phyloP scores from a whole-genome alignment of 23 tunicate genomes.

The Halocynthia roretzi region DNA sequence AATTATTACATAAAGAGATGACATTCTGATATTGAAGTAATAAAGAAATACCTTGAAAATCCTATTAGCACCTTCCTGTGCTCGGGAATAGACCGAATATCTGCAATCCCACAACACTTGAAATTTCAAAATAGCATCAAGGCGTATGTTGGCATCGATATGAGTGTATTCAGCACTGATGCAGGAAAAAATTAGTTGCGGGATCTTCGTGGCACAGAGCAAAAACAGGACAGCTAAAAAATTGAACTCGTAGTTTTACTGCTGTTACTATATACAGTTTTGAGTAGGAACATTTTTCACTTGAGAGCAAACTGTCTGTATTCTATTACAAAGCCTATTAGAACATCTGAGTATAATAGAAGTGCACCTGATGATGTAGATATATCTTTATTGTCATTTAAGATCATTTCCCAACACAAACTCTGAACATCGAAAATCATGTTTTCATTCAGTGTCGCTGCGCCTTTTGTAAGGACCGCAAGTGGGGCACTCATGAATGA shows the following conservation, averaged over 20 bases:
- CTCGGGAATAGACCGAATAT: conserved; percentile 50
- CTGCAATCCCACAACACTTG: conserved; percentile 75
- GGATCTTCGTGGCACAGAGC: conserved; percentile 57
- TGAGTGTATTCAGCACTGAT: conserved; percentile 47
- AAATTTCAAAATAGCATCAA: conserved; percentile 48
- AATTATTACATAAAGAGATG: too few relatives aligned
- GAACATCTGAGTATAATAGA: not conserved
- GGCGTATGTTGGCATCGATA: conserved; percentile 33
- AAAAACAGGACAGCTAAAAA: conserved; percentile 57
- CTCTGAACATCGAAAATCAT: conserved; percentile 58
- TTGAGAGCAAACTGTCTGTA: too few relatives aligned
- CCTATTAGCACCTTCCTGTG: conserved; percentile 54
- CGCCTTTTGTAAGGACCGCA: conserved; percentile 38
- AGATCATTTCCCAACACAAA: conserved; percentile 70
- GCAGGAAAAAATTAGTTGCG: conserved; percentile 37
- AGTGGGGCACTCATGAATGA: conserved; percentile 55
- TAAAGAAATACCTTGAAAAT: conserved; percentile 30
- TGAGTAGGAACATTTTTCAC: too few relatives aligned
- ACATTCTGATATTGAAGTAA: too few relatives aligned
- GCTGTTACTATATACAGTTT: too few relatives aligned
- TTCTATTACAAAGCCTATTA: not conserved
- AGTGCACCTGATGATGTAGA: conserved; percentile 55
- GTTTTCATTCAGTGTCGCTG: conserved; percentile 27
- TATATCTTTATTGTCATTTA: conserved; percentile 50
- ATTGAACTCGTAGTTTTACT: not conserved